Evolutionary conservation across 1,140 invertebrate genomes (phyloP), one percentile per base, ranked within the genome.

Genomic region (Panulirus ornatus): DNA sequence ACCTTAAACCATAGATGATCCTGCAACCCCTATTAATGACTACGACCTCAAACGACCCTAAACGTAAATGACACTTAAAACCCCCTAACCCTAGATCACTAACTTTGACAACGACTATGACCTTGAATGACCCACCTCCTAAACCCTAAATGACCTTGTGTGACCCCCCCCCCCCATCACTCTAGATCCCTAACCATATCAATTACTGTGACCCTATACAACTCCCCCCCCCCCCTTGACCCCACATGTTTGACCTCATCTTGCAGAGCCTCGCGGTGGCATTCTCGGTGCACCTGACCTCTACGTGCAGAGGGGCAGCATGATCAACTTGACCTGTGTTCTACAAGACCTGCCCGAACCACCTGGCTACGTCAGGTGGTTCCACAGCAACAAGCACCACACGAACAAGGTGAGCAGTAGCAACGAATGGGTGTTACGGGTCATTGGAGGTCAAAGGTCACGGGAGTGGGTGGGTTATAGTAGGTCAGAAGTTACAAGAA

Each of bases 211-310:
- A 36, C n/a, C n/a, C n/a, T n/a, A n/a, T n/a, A n/a, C n/a, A n/a
- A n/a, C n/a, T n/a, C n/a, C n/a, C n/a, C 70, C 30, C 36, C 30
- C 0, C 2, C n/a, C n/a, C 6, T 27, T 40, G 40, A 38, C 36
- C 40, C 14, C 36, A 19, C 1, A 0, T 14, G 3, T 3, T n/a
- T 75, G 36, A 40, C 81, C 36, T 70, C 36, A 14, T 44, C 1
- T 54, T 66, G 3, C 81, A 84, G 81, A 84, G 38, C 81, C 81
- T 30, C 81, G 58, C 9, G 58, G 27, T 19, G 81, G 70, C 14
- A 84, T 84, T 63, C 81, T 84, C 14, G 79, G 81, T 36, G 22
- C 81, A n/a, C 81, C 81, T 36, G 81, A 84, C 58, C 81, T 84
- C 34, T 84, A 84, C 63, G 81, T 84, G 58, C 78, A 81, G 78